Percentiles rank a stretch among this genome's conserved stretches.
Evolutionary conservation across 2,888 invertebrate species (phyloP).

Genomic region (Cheilosia urbana): DNA sequence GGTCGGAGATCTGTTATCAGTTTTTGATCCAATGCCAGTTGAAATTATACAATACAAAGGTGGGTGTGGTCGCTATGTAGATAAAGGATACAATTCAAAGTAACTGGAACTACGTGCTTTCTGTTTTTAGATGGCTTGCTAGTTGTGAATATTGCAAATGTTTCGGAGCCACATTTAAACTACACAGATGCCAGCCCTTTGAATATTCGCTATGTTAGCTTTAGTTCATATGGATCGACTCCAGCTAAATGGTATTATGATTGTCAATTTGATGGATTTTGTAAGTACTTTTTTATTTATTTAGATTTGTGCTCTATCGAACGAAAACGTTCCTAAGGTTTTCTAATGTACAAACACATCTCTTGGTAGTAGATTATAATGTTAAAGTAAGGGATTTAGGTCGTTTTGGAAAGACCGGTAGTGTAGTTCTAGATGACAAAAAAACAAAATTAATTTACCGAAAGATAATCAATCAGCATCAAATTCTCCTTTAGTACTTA

Average conservation of each 20-base stretch:
- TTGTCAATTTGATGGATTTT: slow-evolving; percentile 84
- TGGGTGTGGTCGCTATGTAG: slow-evolving; percentile 77
- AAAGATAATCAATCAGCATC: too few species aligned
- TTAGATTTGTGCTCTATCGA: neutral
- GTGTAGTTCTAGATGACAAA: too few species aligned
- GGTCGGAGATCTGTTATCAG: slow-evolving; percentile 86
- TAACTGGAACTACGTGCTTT: neutral
- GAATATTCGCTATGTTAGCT: slow-evolving; percentile 87
- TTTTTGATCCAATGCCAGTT: slow-evolving; percentile 87
- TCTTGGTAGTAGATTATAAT: too few species aligned
- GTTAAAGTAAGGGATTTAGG: neutral
- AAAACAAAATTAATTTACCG: too few species aligned
- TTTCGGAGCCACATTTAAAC: slow-evolving; percentile 85
- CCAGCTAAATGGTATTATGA: slow-evolving; percentile 89
- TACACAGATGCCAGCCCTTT: slow-evolving; percentile 87
- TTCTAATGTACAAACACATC: too few species aligned
- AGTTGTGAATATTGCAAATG: slow-evolving; percentile 87
- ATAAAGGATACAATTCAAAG: neutral
- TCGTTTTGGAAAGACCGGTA: too few species aligned
- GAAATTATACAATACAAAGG: slow-evolving; percentile 87
- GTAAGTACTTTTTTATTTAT: slow-evolving; percentile 60
- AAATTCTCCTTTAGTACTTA: too few species aligned
- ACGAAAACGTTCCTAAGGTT: too few species aligned
- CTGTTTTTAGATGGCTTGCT: slow-evolving; percentile 85
- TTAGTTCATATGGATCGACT: slow-evolving; percentile 88